Evolutionary conservation across 2,113 vertebrate genomes (phyloP), one percentile per base, ranked within the genome.

Genomic region (Chitala chitala): DNA sequence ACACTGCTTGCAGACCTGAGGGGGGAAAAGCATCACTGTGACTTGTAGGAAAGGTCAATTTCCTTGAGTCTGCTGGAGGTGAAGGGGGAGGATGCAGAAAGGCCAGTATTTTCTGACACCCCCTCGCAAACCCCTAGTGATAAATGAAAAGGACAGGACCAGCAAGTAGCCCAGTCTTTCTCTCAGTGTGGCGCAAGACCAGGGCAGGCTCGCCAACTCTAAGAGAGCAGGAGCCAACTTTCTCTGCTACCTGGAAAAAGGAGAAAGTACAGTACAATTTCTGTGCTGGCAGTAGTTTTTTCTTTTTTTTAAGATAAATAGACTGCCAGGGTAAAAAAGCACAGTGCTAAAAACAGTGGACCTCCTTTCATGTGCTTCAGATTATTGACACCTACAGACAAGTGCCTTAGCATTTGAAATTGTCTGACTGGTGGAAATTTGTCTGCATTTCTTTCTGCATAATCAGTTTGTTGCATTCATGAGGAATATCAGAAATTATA

Each of bases 91-190:
- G 33, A 26, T 44, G 3, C 10, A 12, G 53, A 66, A 66, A 66
- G 38, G 61, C 61, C 51, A 71, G 22, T 12, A 5, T 31, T 22
- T 42, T 40, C n/a, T 58, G 33, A 72, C 20, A 13, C 24, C 33
- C 61, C 5, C 31, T 40, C 13, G 2, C 31, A 53, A 22, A 22
- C 58, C 70, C 51, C 51, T 36, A 10, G 53, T 53, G n/a, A 29
- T 15, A 56, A 56, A 40, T 20, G 40, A 68, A 68, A 46, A 48
- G 64, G 64, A 48, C 40, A 68, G 46, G 46, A 68, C 40, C 22
- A 68, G n/a, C 4, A n/a, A 55, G 53, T n/a, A 55, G 2, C n/a
- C 53, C 15, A n/a, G 20, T 55, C 17, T 22, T 22, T 68, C 46
- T 24, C 46, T n/a, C 8, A 46, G 44, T 26, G 42, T 68, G 38